Base-by-base conservation (phyloP, 2,888 invertebrate genomes). In the Tribolium freemani region DNA sequence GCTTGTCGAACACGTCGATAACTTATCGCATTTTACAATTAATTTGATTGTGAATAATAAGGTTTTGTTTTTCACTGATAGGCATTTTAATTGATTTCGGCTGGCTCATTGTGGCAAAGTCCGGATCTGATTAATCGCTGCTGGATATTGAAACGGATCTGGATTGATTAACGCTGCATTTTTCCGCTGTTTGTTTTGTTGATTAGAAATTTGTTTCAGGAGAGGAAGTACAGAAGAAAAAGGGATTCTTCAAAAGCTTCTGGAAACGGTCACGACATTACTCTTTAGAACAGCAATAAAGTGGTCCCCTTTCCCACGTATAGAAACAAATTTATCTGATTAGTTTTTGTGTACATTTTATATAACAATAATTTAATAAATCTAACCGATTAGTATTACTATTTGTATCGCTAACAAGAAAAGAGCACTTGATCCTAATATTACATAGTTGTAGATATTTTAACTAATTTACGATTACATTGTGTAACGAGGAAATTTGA, bases 261-360 rank as follows among this genome's bases (percentile, higher is more conserved):
- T 96, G 95, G 95, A 95, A 95, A 87, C 91, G 94, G 82, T 95
- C 95, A 78, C 92, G 94, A 78, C 94, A 95, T 85, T 93, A 95
- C 85, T 95, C 95, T 76, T 88, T 95, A 87, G 95, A 95, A 87
- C 94, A 95, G 87, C 94, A 94, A 88, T 92, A 91, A 91, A 67
- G 30, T 75, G 71, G 74, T 67, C 68, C 70, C 72, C 72, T 74
- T 38, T 68, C 3, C 61, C 67, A 70, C 67, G 75, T 74, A 72
- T 75, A 80, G 76, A 75, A 76, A 73, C 68, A 73, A 61, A 67
- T 56, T 13, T 60, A 38, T 20, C 38, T 72, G 71, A 64, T 75
- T 75, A 76, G 76, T 80, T 80, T 82, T 81, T 81, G 79, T 81
- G 81, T 82, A 82, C 80, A 82, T 82, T 82, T 80, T 81, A 81